Evolutionary conservation across 2,797 vertebrate genomes (phyloP).

Genomic region (Masticophis lateralis): DNA sequence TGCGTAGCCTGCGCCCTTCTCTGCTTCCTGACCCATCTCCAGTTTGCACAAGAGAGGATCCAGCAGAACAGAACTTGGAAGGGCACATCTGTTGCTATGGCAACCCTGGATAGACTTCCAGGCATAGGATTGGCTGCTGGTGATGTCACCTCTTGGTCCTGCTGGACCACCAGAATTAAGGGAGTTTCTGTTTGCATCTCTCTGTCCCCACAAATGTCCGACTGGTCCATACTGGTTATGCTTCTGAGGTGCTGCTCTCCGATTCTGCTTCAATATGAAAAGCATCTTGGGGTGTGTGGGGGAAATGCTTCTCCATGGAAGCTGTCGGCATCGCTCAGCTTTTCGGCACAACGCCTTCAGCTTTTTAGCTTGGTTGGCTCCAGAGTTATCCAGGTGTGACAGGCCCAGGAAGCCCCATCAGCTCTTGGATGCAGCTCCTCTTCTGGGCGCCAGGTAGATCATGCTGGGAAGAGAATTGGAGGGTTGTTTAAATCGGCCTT

Average conservation of each 20-base stretch:
- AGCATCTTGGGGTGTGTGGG: neutral
- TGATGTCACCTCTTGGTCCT: slow-evolving; percentile 6
- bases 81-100: slow-evolving; percentile 17
- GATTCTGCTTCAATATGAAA: neutral
- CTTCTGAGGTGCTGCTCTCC: neutral
- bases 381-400: neutral
- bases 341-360: accelerated
- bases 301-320: no score
- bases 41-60: neutral
- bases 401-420: no score
- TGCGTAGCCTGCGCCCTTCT: neutral
- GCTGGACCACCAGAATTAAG: neutral
- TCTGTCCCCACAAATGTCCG: neutral
- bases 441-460: neutral
- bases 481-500: neutral
- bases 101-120: neutral
- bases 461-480: neutral
- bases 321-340: accelerated
- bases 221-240: neutral
- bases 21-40: neutral
- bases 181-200: neutral
- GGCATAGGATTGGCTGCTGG: slow-evolving; percentile 4
- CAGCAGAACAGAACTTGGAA: slow-evolving; percentile 12
- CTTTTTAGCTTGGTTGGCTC: neutral
- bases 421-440: neutral